These are phyloP conservation scores for Orientallactaga sibirica DNA, from an alignment of 2,797 vertebrate species.

Conservation along the genomic window DNA sequence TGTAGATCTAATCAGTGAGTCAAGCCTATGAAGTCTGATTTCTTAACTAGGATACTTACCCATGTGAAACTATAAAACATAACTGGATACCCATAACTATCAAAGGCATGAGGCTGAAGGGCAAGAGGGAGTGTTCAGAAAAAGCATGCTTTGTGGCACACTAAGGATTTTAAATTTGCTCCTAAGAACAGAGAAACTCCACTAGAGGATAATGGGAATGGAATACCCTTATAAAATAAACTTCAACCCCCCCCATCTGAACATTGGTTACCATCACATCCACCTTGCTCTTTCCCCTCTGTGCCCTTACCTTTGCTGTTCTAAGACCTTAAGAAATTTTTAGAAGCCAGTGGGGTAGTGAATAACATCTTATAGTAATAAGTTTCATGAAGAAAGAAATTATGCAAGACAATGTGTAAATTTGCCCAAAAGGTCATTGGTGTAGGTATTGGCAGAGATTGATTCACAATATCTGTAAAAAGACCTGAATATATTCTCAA, in stretches of 20 bases:
- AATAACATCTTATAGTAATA: not conserved
- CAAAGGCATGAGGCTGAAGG: not conserved
- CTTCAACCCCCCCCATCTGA: not conserved
- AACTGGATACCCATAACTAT: not conserved
- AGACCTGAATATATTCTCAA: not conserved
- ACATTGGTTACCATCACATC: not conserved
- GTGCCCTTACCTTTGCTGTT: not conserved
- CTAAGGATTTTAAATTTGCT: not conserved
- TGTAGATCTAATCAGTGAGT: not conserved
- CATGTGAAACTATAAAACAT: not conserved
- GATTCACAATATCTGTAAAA: not conserved
- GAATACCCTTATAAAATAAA: not conserved
- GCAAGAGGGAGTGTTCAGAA: not conserved
- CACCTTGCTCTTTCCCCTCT: not conserved
- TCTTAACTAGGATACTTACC: not conserved
- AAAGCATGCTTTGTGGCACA: not conserved
- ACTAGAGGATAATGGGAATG: not conserved
- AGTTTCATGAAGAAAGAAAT: not conserved
- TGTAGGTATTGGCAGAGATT: not conserved
- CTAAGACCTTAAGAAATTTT: not conserved
- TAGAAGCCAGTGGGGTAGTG: not conserved
- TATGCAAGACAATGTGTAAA: not conserved
- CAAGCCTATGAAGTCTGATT: not conserved
- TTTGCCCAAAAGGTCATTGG: not conserved
- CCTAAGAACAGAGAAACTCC: not conserved